A percentile compares a stretch with the other conserved stretches of the same genome.
Conservation (phyloP, 30 jellyfish, hydroid and myxozoan species). For the Hydra vulgaris region DNA sequence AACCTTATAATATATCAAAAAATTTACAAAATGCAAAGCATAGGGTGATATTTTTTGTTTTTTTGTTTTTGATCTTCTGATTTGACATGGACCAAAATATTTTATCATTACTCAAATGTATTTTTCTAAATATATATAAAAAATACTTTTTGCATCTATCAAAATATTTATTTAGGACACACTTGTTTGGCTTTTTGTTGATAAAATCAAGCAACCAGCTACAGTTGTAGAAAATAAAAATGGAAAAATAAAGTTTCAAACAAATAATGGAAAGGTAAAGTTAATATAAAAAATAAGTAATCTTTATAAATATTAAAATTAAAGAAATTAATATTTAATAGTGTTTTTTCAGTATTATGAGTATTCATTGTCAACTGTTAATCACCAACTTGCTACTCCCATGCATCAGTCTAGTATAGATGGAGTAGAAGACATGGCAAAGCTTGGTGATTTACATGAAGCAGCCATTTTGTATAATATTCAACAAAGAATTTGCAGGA, state of each 20-base stretch:
- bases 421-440: slow-evolving; percentile 97
- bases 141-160: background rate
- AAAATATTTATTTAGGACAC: slow-evolving; percentile 38
- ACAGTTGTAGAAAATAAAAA: slow-evolving; percentile 41
- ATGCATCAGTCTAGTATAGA: slow-evolving; percentile 95
- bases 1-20: no score
- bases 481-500: slow-evolving; percentile 52
- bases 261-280: slow-evolving; percentile 86
- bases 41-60: no score
- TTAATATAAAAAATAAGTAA: background rate
- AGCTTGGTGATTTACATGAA: slow-evolving; percentile 90
- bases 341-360: slow-evolving; percentile 38
- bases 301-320: no score
- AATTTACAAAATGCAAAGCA: no score
- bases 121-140: no score
- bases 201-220: slow-evolving; percentile 87
- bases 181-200: slow-evolving; percentile 76
- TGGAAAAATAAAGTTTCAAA: slow-evolving; percentile 42
- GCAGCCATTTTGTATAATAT: slow-evolving; percentile 84
- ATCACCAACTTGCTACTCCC: slow-evolving; percentile 48
- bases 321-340: background rate
- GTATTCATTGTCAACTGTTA: slow-evolving; percentile 33
- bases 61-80: no score
- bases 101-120: background rate
- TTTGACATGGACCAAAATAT: no score